Conservation (phyloP, 2,888 invertebrate species). For the Allygus modestus region DNA sequence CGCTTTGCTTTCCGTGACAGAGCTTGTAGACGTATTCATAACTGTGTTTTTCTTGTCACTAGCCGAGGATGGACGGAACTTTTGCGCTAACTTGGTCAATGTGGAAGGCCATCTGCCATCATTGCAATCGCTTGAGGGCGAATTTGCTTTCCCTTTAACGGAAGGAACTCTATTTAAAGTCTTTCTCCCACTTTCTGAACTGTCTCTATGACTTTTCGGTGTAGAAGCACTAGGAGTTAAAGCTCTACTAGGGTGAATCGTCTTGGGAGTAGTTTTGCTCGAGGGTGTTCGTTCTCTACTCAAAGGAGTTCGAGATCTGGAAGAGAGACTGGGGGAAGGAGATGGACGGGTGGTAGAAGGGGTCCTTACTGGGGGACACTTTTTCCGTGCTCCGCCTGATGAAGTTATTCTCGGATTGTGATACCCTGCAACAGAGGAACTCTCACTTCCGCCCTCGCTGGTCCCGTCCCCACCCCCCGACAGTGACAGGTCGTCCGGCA, state of each 20-base stretch:
- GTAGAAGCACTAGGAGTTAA: constrained; percentile 1
- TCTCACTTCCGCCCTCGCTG: constrained; percentile 87
- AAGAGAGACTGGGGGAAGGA: constrained; percentile 61
- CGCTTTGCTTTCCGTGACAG: constrained; percentile 74
- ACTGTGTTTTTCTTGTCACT: constrained; percentile 64
- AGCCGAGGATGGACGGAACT: constrained; percentile 49
- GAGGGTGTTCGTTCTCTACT: constrained; percentile 64
- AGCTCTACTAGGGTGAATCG: constrained; percentile 59
- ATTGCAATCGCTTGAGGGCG: constrained; percentile 73
- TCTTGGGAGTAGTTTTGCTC: constrained; percentile 58
- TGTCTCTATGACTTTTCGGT: constrained; percentile 44
- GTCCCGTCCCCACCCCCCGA: constrained; percentile 76
- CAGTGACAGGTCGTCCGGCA: constrained; percentile 58
- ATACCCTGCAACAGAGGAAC: constrained; percentile 73
- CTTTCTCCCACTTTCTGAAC: constrained; percentile 49
- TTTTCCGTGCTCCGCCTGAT: constrained; percentile 74
- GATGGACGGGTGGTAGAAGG: constrained; percentile 75
- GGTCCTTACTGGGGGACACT: constrained; percentile 77
- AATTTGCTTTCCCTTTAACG: constrained; percentile 50
- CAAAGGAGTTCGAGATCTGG: constrained; percentile 62
- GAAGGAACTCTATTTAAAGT: constrained; percentile 52
- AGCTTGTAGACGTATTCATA: constrained; percentile 66
- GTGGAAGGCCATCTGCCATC: constrained; percentile 85
- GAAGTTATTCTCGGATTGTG: constrained; percentile 70
- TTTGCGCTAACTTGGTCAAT: constrained; percentile 64